Evolutionary conservation across 1,140 invertebrate genomes (phyloP), one percentile per base, ranked within the genome.

Genomic region (Campodea augens): DNA sequence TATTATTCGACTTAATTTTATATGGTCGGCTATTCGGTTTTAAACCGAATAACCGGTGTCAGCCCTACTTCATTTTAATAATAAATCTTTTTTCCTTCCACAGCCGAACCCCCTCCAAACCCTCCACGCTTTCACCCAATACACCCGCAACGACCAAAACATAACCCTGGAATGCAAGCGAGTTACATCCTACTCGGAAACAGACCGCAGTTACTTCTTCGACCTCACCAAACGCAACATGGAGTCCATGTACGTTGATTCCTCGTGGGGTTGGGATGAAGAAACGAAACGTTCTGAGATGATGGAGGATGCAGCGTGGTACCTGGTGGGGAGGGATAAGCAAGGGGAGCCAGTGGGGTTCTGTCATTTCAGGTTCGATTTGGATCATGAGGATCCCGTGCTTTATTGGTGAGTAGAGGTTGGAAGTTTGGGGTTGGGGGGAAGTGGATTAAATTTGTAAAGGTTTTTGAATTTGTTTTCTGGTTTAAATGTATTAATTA

Each of bases 361-460:
- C 57, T 69, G 73, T 20, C 80, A 83, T 63, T 88, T 87, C 57
- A 66, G 81, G 48, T 88, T 86, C 66, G 83, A 87, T 56, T 61
- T 85, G 51, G 84, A 88, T 57, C 69, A 77, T 57, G 77, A 72
- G 0, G 61, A 73, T 25, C 73, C 79, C 63, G 81, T 88, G 25
- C 56, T 87, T 5, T 88, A 88, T 59, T 84, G 81, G 81, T 82
- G 63, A 60, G 49, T 44, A n/a, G n/a, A n/a, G n/a, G n/a, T n/a
- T n/a, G n/a, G n/a, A n/a, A n/a, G n/a, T n/a, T n/a, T n/a, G n/a
- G n/a, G n/a, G n/a, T n/a, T n/a, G n/a, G n/a, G n/a, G n/a, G n/a
- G n/a, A n/a, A n/a, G n/a, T n/a, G n/a, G n/a, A n/a, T n/a, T n/a
- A n/a, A n/a, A n/a, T n/a, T n/a, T n/a, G n/a, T n/a, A n/a, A n/a